Evolutionary conservation across 2,797 vertebrate genomes (phyloP), one percentile per base, ranked within the genome.

Genomic region (Clarias laeviceps): DNA sequence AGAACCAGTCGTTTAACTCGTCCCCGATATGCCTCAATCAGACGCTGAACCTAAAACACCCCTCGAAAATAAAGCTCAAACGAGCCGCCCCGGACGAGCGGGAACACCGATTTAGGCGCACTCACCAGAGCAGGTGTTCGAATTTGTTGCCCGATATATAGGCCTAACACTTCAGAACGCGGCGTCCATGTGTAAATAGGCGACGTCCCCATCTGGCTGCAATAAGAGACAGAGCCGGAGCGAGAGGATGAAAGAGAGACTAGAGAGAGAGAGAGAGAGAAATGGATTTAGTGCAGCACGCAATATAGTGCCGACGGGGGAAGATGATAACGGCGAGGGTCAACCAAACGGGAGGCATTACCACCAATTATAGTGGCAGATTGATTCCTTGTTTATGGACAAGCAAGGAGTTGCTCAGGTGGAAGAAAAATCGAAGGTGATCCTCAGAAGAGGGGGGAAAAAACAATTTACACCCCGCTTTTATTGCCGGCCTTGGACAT

Each of bases 51-150:
- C 70, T 50, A 65, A 32, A 79, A 57, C 68, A 56, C 76, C 27
- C 65, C 68, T 45, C 50, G 77, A 78, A 54, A 64, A 83, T 14
- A 12, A 54, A 77, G 37, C 65, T 29, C 54, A 76, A 84, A 66
- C 54, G 66, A 83, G 86, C 80, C n/a, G 37, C 24, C 73, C 24
- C 66, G 4, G 76, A 37, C 27, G 78, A 59, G 64, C 82, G 79
- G n/a, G 29, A 27, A 2, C 22, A 22, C 69, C 22, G 80, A 88
- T 89, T 50, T 80, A 89, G 81, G 56, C 32, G 74, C 22, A 85
- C 62, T 77, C 84, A 64, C 37, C 27, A 83, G 87, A 90, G 90
- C 87, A 90, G 87, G 88, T 90, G 88, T 91, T 86, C 50, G 62
- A 73, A 84, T 89, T 82, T 83, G 82, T 84, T 77, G 29, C 64